A percentile compares a stretch with the other conserved stretches of the same genome.
Conservation (phyloP, 2,888 invertebrate genomes). For the Yponomeuta cagnagella region DNA sequence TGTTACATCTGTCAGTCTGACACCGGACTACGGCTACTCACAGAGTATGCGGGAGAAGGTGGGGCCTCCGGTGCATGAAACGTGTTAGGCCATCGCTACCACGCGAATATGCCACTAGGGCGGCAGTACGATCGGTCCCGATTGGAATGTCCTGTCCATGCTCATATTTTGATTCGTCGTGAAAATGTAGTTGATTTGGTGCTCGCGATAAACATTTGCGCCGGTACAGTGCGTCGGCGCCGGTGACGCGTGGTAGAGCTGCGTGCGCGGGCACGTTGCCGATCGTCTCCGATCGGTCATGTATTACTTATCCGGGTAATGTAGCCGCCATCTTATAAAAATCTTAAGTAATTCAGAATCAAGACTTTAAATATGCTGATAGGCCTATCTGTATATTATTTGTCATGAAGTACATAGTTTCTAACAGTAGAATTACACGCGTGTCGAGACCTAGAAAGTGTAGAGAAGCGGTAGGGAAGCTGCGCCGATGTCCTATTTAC, state of each 20-base stretch:
- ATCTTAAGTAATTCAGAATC: slow-evolving; percentile 1
- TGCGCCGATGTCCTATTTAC: slow-evolving; percentile 51
- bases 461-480: slow-evolving; percentile 54
- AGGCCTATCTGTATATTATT: slow-evolving; percentile 45
- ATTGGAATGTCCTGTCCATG: background rate
- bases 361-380: slow-evolving; percentile 21
- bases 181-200: background rate
- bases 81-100: background rate
- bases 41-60: background rate
- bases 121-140: background rate
- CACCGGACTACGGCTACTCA: background rate
- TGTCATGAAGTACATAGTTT: slow-evolving; percentile 39
- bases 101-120: background rate
- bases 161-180: background rate
- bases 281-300: background rate
- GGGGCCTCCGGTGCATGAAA: background rate
- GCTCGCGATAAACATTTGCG: background rate
- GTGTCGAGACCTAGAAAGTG: slow-evolving; percentile 54
- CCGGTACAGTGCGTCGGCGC: background rate
- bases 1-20: background rate
- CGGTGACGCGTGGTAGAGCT: background rate
- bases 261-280: background rate
- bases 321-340: background rate
- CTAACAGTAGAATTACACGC: slow-evolving; percentile 29
- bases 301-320: background rate